Evolutionary conservation across 2,797 vertebrate species (phyloP).

Genomic region (Octomys mimax): DNA sequence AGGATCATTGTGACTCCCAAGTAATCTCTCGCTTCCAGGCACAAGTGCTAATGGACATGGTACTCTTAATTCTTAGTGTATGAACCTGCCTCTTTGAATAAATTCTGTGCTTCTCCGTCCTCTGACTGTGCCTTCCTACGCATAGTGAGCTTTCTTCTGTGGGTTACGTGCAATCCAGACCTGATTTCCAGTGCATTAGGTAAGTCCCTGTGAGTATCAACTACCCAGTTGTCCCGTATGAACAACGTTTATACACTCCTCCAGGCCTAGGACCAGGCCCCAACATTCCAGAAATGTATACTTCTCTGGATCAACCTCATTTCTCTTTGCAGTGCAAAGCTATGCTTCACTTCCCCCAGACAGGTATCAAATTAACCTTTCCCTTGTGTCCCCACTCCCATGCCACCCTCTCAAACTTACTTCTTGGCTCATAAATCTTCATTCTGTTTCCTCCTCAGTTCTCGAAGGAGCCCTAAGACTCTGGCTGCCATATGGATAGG

Average conservation of each 20-base stretch:
- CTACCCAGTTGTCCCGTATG: background rate
- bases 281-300: background rate
- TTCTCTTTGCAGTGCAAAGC: slow-evolving; percentile 1
- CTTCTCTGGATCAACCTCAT: background rate
- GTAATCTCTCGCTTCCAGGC: background rate
- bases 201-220: background rate
- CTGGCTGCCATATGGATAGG: background rate
- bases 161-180: background rate
- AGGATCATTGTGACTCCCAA: background rate
- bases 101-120: background rate
- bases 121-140: slow-evolving; percentile 24
- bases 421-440: background rate
- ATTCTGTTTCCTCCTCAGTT: slow-evolving; percentile 6
- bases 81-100: background rate
- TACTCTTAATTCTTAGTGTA: background rate
- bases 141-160: background rate
- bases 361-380: background rate
- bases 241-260: background rate
- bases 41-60: background rate
- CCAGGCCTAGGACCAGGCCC: background rate
- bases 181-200: background rate
- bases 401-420: background rate
- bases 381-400: background rate
- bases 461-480: background rate
- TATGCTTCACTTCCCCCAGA: background rate